Evolutionary conservation across 2,888 invertebrate species (phyloP), one percentile per base, ranked within the genome.

Genomic region (Euzetes globulus): DNA sequence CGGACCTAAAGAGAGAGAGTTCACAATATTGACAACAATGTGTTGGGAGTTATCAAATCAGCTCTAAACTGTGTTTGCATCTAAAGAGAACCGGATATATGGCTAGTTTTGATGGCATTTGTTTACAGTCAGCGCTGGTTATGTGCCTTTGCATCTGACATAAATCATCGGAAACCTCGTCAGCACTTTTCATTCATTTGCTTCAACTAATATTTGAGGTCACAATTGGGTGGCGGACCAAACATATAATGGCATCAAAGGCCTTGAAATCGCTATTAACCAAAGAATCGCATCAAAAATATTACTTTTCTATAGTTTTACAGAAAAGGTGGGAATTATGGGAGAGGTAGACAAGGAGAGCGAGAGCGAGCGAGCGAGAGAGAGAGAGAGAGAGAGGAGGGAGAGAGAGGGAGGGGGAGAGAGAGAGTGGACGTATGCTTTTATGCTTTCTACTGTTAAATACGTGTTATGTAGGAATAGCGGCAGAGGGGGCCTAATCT

Each of bases 41-140:
- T 68, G 68, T 33, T 29, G 33, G 68, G 22, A 41, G 68, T 68
- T 19, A 68, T 68, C 68, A 68, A 68, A 68, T 41, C 68, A 11
- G 22, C 37, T 68, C 68, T 41, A 19, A 68, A 60, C 41, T 13
- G 41, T 41, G 41, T 41, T 41, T 13, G 33, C 6, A 22, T 37
- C 41, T 68, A 68, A 68, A 45, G 68, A 41, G 68, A 68, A 68
- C 68, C 68, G 68, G 68, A 68, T 68, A 68, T 68, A 68, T 68
- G 68, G 41, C 68, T 41, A 13, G 63, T 27, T 63, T 63, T 63
- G 17, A 63, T 27, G 22, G 63, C 33, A 63, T 63, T 63, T 63
- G 63, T 63, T 63, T 63, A 63, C 63, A 25, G 27, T 60, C 27
- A 60, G 29, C 1, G 11, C 13, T 41, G 41, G 41, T 41, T 41